Conservation (phyloP, 1,140 invertebrate genomes). For the Euglossa dilemma region DNA sequence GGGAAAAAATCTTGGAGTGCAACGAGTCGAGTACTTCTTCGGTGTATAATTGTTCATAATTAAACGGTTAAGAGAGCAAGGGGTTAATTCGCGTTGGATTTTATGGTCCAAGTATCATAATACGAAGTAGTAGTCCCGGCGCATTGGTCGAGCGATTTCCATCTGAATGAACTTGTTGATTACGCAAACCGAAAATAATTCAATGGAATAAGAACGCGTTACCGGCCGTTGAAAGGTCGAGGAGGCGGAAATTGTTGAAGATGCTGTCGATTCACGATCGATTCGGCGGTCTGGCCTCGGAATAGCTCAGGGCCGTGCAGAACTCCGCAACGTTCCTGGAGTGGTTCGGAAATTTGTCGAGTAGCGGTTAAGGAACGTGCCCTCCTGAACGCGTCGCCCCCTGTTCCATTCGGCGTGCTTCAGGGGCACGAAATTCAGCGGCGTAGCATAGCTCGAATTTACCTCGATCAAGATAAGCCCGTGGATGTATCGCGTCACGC, state of each 20-base stretch:
- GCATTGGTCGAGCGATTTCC: neutral
- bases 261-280: constrained; percentile 32
- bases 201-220: neutral
- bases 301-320: constrained; percentile 1
- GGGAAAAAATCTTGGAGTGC: no score
- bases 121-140: no score
- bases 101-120: no score
- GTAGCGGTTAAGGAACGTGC: constrained; percentile 61
- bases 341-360: constrained; percentile 56
- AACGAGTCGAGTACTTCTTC: no score
- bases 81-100: no score
- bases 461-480: constrained; percentile 54
- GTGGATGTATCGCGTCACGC: constrained; percentile 16
- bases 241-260: constrained; percentile 12
- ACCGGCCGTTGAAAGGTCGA: neutral
- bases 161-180: constrained; percentile 6
- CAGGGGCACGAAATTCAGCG: constrained; percentile 57
- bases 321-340: constrained; percentile 47
- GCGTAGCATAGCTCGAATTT: constrained; percentile 56
- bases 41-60: no score
- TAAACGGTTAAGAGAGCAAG: no score
- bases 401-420: constrained; percentile 59
- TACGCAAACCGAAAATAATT: neutral
- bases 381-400: constrained; percentile 21
- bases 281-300: constrained; percentile 5